phyloP scores from a whole-genome alignment of 2,797 vertebrate genomes.

The Phoxinus dragarum region DNA sequence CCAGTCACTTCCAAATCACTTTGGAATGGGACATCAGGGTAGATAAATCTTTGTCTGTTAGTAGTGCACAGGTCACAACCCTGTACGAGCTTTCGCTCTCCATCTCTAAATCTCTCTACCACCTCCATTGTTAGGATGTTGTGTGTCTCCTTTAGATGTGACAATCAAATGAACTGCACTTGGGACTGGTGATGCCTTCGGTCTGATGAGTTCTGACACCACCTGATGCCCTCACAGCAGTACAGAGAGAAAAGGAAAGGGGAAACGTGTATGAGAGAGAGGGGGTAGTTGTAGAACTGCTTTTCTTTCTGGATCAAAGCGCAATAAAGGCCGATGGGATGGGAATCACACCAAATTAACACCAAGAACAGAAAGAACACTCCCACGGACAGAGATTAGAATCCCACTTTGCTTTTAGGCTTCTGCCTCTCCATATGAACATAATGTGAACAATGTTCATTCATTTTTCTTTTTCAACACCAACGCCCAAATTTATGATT shows the following conservation, averaged over 20 bases:
- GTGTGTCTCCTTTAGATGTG: conserved; percentile 23
- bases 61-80: conserved; percentile 26
- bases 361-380: conserved; percentile 15
- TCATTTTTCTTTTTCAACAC: not conserved
- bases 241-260: conserved; percentile 2
- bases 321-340: conserved; percentile 25
- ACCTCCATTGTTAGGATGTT: conserved; percentile 36
- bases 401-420: not conserved
- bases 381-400: conserved; percentile 8
- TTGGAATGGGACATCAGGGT: conserved; percentile 30
- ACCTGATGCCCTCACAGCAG: conserved; percentile 52
- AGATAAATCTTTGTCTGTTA: conserved; percentile 54
- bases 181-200: conserved; percentile 42
- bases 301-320: conserved; percentile 31
- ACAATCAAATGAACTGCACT: conserved; percentile 37
- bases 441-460: conserved; percentile 8
- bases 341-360: conserved; percentile 34
- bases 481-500: not conserved
- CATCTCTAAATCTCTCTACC: conserved; percentile 16
- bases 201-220: conserved; percentile 49
- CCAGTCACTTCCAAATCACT: conserved; percentile 19
- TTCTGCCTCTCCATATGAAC: not conserved
- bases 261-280: not conserved
- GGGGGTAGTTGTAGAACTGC: not conserved
- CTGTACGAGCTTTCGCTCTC: not conserved